Evolutionary conservation across 2,797 vertebrate genomes (phyloP), one percentile per base, ranked within the genome.

Genomic region (Leuciscus waleckii): DNA sequence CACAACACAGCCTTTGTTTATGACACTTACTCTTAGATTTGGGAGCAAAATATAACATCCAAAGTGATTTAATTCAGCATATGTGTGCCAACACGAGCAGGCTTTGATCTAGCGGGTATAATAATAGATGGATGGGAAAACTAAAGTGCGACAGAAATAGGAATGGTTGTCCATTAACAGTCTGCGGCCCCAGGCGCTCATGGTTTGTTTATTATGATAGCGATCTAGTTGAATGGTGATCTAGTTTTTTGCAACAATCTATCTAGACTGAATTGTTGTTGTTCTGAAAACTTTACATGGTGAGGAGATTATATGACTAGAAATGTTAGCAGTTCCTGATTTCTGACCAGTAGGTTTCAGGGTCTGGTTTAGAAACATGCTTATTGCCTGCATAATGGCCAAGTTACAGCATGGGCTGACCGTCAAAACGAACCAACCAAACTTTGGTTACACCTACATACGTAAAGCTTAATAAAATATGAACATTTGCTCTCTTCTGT

Each of bases 81-180:
- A 16, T 77, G 26, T 61, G 75, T 61, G 37, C 56, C 56, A 78
- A 61, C 75, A 41, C 23, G 5, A 61, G 75, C 54, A 29, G 75
- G 37, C 75, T 78, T 78, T 78, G 37, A 43, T 39, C 23, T 41
- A 78, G 6, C 0, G 2, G 23, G 37, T 61, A 37, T 37, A 61
- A 78, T 29, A 78, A 78, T 68, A 68, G 67, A 68, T 78, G 54
- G 37, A 41, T 61, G 54, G 37, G 75, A 41, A 17, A 26, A 61
- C 54, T n/a, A 61, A 77, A 78, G 75, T 61, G 37, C 9, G 35
- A 78, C 75, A 41, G 35, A 61, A 78, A 78, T 61, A 78, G 51
- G 19, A 37, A 68, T 1, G 21, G 35, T 21, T 58, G 75, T 41
- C 75, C 35, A 5, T 61, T 54, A 78, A 78, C 75, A 61, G 75